phyloP scores from a whole-genome alignment of 2,888 invertebrate genomes.

The Marasmarcha lunaedactyla region DNA sequence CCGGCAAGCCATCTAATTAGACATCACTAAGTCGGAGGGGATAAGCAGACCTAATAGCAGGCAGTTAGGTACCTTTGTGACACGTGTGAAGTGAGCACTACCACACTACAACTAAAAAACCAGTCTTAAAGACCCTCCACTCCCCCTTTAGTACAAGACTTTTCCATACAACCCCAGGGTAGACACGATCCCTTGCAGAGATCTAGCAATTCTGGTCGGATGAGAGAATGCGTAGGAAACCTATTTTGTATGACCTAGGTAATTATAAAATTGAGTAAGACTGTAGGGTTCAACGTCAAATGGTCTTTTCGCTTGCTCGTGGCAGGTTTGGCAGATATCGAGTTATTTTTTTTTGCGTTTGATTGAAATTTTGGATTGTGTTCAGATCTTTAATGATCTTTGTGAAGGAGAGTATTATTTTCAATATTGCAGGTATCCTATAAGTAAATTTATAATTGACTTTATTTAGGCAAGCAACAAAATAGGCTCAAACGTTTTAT shows the following conservation, averaged over 20 bases:
- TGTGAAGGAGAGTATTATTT: no score
- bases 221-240: conserved; percentile 18
- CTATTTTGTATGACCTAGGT: conserved; percentile 25
- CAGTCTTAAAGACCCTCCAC: conserved; percentile 12
- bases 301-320: conserved; percentile 20
- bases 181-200: not conserved
- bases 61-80: conserved; percentile 66
- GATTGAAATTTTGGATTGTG: no score
- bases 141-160: conserved; percentile 23
- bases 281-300: conserved; percentile 16
- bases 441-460: no score
- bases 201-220: not conserved
- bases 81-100: conserved; percentile 64
- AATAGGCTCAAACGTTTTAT: no score
- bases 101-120: conserved; percentile 23
- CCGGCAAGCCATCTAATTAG: no score
- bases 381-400: no score
- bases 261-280: conserved; percentile 3
- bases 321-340: no score
- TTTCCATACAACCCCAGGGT: conserved; percentile 14
- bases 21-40: conserved; percentile 21
- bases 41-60: conserved; percentile 61
- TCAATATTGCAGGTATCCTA: no score
- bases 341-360: no score
- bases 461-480: no score